Percentiles rank a stretch among this genome's conserved stretches.
Conservation (phyloP, 2,113 vertebrate genomes). For the Dasyurus viverrinus region DNA sequence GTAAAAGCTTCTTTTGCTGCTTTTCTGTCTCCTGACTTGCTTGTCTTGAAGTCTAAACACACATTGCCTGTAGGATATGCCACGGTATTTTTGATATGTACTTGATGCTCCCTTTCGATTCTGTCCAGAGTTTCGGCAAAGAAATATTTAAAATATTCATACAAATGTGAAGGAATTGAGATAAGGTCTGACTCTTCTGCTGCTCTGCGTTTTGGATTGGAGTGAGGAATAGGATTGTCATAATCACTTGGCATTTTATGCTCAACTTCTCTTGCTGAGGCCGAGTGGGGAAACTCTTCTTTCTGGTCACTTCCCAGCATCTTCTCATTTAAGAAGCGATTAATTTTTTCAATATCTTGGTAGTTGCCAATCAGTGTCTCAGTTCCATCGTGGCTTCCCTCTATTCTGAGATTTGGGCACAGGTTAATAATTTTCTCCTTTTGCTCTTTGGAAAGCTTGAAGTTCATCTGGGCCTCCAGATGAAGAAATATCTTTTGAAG, state of each 20-base stretch:
- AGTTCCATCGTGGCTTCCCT: slow-evolving; percentile 34
- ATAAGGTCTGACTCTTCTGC: neutral
- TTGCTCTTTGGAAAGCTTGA: slow-evolving; percentile 76
- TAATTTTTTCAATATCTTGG: slow-evolving; percentile 80
- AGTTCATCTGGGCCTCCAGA: slow-evolving; percentile 81
- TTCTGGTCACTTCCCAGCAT: slow-evolving; percentile 62
- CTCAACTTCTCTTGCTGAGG: neutral
- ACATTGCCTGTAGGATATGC: rapidly evolving
- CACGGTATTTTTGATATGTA: neutral
- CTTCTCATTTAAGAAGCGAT: slow-evolving; percentile 74
- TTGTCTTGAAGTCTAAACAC: slow-evolving; percentile 56
- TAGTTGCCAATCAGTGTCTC: slow-evolving; percentile 81
- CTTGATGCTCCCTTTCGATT: slow-evolving; percentile 38
- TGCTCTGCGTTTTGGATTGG: neutral
- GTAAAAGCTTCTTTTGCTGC: slow-evolving; percentile 66
- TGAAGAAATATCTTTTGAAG: slow-evolving; percentile 81
- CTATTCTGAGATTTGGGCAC: slow-evolving; percentile 77
- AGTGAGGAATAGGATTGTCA: neutral
- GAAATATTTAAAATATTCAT: slow-evolving; percentile 78
- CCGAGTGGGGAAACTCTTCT: neutral
- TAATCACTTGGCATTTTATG: slow-evolving; percentile 17
- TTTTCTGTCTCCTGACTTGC: neutral
- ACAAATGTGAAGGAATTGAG: slow-evolving; percentile 58
- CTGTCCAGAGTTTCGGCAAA: slow-evolving; percentile 52
- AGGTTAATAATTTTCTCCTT: slow-evolving; percentile 65